These are phyloP conservation scores for Herpetotheres cachinnans DNA, from an alignment of 2,113 vertebrate species.

Conservation along the genomic window DNA sequence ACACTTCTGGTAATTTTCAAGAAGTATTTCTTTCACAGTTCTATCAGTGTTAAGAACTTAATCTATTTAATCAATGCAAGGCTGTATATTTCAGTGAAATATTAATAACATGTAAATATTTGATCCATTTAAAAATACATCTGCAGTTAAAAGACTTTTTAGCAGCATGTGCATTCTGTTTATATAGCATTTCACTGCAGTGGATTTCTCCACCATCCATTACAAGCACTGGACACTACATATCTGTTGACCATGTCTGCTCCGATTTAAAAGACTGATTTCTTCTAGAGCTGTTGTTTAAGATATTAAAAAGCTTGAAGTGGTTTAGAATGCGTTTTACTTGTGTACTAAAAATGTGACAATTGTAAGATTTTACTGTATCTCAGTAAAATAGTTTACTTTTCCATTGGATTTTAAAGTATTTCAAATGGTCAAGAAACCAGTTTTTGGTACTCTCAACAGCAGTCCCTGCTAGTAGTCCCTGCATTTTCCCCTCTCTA, in stretches of 20 bases:
- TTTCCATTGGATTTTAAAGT: neutral
- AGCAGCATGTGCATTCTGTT: neutral
- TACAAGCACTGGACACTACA: neutral
- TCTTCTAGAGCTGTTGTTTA: neutral
- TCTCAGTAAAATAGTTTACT: neutral
- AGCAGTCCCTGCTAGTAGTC: neutral
- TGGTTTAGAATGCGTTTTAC: neutral
- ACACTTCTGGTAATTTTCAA: neutral
- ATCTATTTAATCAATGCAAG: neutral
- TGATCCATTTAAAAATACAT: neutral
- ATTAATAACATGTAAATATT: neutral
- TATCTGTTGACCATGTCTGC: accelerated
- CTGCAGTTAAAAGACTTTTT: neutral
- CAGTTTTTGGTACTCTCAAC: neutral
- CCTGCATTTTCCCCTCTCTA: neutral
- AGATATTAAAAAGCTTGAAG: neutral
- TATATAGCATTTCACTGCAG: neutral
- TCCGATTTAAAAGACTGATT: neutral
- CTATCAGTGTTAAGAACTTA: neutral
- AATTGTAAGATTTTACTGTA: neutral
- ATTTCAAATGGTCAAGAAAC: neutral
- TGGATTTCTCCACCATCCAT: neutral
- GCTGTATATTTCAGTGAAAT: neutral
- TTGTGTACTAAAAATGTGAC: neutral
- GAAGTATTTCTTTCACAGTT: neutral